phyloP scores from a whole-genome alignment of 2,113 vertebrate species.

The Sula dactylatra region DNA sequence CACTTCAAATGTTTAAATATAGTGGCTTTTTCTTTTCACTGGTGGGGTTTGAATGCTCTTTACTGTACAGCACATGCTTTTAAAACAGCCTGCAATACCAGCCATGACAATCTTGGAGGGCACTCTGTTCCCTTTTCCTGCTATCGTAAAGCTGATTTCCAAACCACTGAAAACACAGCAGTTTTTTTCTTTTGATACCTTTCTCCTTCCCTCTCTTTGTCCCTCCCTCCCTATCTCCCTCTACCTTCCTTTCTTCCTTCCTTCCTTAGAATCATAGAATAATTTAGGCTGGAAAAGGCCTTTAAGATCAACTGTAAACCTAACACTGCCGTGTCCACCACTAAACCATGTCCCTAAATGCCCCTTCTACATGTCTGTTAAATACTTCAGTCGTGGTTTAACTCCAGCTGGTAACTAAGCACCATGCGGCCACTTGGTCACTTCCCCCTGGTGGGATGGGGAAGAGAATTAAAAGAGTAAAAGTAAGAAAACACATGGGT shows the following conservation, averaged over 20 bases:
- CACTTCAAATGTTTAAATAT: background rate
- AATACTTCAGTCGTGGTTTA: too few relatives aligned
- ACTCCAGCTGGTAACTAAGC: too few relatives aligned
- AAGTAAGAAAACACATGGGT: too few relatives aligned
- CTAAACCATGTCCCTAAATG: too few relatives aligned
- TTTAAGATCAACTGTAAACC: too few relatives aligned
- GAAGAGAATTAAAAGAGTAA: too few relatives aligned
- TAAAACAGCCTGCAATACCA: background rate
- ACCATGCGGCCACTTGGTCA: too few relatives aligned
- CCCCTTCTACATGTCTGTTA: too few relatives aligned
- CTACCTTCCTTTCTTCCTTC: background rate
- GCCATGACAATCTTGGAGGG: background rate
- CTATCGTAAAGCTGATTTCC: background rate
- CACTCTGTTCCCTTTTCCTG: background rate
- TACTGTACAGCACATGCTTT: background rate
- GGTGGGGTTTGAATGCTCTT: background rate
- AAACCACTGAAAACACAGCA: background rate
- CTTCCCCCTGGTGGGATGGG: too few relatives aligned
- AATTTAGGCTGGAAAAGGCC: background rate
- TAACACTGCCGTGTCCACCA: background rate
- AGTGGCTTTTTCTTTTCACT: background rate
- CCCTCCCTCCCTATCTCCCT: background rate
- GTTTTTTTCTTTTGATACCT: background rate
- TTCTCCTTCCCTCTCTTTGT: background rate
- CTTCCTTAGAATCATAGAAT: background rate